Evolutionary conservation across 2,888 invertebrate genomes (phyloP).

Genomic region (Phortica magna): DNA sequence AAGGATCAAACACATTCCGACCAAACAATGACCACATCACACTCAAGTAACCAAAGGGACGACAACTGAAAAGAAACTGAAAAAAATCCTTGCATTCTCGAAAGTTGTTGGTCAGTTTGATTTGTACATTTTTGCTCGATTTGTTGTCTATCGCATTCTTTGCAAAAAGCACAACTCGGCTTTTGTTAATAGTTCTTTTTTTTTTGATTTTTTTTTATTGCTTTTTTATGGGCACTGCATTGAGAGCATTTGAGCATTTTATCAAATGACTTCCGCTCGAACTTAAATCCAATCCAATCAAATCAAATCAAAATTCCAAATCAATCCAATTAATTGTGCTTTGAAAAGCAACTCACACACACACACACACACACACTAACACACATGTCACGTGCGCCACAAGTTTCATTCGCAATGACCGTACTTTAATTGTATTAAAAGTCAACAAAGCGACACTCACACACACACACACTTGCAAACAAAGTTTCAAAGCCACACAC

Average conservation of each 20-base stretch:
- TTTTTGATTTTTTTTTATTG: not conserved
- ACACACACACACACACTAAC: not conserved
- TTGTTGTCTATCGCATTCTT: not conserved
- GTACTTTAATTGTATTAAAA: conserved; percentile 16
- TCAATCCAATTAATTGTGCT: conserved; percentile 39
- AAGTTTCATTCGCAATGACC: not conserved
- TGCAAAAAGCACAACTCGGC: not conserved
- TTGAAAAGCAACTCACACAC: not conserved
- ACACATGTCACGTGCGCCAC: not conserved
- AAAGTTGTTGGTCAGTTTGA: not conserved
- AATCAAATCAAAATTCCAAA: conserved; percentile 45
- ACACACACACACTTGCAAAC: not conserved
- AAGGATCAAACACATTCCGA: conserved; percentile 20
- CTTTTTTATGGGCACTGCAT: not conserved
- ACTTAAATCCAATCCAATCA: conserved; percentile 40
- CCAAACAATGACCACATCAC: conserved; percentile 28
- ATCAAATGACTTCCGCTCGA: not conserved
- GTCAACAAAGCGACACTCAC: not conserved
- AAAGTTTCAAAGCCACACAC: not conserved
- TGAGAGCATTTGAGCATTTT: not conserved
- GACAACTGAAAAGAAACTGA: not conserved
- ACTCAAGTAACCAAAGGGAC: conserved; percentile 3
- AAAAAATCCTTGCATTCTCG: not conserved
- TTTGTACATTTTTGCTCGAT: conserved; percentile 4
- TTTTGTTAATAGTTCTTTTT: not conserved